phyloP scores from a whole-genome alignment of 2,797 vertebrate genomes.

The Premnoplex brunnescens region DNA sequence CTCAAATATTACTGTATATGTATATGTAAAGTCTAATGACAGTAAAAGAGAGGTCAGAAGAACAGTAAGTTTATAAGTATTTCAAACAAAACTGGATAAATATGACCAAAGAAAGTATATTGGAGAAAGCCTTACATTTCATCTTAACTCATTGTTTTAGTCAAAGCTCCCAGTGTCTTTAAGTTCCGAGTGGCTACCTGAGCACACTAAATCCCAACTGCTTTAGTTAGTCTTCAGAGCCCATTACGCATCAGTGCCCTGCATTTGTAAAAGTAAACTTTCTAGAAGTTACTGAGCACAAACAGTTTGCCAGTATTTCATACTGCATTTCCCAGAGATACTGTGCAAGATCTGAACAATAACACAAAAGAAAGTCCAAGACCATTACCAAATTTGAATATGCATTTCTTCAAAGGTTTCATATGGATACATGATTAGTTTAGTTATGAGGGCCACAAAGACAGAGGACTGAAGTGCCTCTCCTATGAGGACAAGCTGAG shows the following conservation, averaged over 20 bases:
- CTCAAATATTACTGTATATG: background rate
- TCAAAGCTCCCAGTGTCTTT: background rate
- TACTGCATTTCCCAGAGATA: background rate
- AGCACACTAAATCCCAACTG: background rate
- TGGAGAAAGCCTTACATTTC: background rate
- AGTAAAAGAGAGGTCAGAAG: background rate
- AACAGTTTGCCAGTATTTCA: background rate
- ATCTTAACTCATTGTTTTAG: background rate
- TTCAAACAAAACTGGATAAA: background rate
- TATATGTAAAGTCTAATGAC: background rate
- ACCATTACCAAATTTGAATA: background rate
- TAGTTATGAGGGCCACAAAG: background rate
- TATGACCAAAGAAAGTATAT: accelerated
- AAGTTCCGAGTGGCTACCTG: background rate
- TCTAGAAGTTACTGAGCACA: accelerated
- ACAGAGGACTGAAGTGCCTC: background rate
- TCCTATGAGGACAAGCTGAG: background rate
- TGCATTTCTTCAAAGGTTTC: background rate
- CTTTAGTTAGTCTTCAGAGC: background rate
- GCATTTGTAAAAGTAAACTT: background rate
- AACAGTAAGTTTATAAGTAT: background rate
- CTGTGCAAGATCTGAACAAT: background rate
- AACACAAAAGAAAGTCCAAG: background rate
- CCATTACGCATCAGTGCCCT: background rate
- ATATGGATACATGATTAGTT: background rate